These are phyloP conservation scores for Zaprionus lachaisei DNA, from an alignment of 1,140 invertebrate genomes.

Conservation along the genomic window DNA sequence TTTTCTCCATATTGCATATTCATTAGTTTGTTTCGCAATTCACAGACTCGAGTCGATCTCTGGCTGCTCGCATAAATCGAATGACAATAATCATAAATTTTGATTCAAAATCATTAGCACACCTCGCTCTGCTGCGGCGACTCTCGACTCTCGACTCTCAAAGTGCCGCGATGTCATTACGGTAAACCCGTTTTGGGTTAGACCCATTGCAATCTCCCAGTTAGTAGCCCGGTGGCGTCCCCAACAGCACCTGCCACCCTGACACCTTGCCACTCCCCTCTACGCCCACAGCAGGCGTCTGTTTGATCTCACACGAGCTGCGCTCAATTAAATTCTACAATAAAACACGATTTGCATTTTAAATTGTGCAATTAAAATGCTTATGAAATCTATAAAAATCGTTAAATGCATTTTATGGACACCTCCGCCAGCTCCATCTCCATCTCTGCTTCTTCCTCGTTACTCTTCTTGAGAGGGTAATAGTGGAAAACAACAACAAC, in stretches of 20 bases:
- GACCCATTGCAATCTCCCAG: conserved; percentile 19
- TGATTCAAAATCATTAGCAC: conserved; percentile 77
- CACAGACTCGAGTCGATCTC: neutral
- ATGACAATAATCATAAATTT: conserved; percentile 72
- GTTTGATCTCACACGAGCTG: conserved; percentile 63
- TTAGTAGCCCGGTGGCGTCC: neutral
- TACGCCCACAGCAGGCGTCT: conserved; percentile 12
- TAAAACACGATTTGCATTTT: conserved; percentile 82
- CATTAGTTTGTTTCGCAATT: conserved; percentile 32
- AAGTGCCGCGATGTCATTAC: conserved; percentile 46
- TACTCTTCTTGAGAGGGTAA: neutral
- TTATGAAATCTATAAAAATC: conserved; percentile 82
- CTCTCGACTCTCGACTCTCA: conserved; percentile 1
- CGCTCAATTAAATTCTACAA: conserved; percentile 79
- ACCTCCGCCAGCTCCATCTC: conserved; percentile 44
- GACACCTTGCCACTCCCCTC: neutral
- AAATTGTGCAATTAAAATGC: conserved; percentile 83
- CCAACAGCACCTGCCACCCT: conserved; percentile 1
- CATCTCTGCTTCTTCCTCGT: conserved; percentile 11
- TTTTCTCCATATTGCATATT: conserved; percentile 61
- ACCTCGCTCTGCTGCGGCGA: conserved; percentile 35
- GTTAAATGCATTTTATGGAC: conserved; percentile 78
- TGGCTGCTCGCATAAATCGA: conserved; percentile 62
- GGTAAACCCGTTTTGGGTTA: conserved; percentile 55
- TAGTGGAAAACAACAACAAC: conserved; percentile 25